These are phyloP conservation scores for Brachionus sp. DNA, from an alignment of 1,140 invertebrate genomes.

Conservation along the genomic window DNA sequence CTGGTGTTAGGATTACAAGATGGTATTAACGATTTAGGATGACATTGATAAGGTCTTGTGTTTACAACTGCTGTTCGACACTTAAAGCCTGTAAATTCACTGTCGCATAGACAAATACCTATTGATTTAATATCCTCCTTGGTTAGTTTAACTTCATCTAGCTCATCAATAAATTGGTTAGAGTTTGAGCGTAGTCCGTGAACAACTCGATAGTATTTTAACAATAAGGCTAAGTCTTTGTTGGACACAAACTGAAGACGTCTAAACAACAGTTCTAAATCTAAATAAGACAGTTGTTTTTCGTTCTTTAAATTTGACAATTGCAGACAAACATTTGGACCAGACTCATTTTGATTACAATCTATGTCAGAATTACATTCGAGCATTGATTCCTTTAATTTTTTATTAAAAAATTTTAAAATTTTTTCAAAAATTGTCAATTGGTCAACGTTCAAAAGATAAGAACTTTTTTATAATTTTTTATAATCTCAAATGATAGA, in stretches of 20 bases:
- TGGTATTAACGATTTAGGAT: background rate
- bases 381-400: background rate
- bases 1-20: slow-evolving; percentile 14
- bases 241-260: background rate
- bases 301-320: background rate
- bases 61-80: background rate
- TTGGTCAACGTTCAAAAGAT: no score
- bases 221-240: slow-evolving; percentile 2
- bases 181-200: background rate
- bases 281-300: background rate
- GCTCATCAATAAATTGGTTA: background rate
- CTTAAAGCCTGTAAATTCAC: background rate
- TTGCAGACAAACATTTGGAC: background rate
- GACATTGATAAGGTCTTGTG: background rate
- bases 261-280: background rate
- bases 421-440: no score
- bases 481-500: no score
- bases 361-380: slow-evolving; percentile 14
- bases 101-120: slow-evolving; percentile 32
- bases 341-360: background rate
- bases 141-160: background rate
- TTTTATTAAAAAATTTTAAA: no score
- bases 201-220: slow-evolving; percentile 5
- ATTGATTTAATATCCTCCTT: background rate
- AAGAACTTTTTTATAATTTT: no score